Evolutionary conservation across 2,888 invertebrate species (phyloP).

Genomic region (Oligia latruncula): DNA sequence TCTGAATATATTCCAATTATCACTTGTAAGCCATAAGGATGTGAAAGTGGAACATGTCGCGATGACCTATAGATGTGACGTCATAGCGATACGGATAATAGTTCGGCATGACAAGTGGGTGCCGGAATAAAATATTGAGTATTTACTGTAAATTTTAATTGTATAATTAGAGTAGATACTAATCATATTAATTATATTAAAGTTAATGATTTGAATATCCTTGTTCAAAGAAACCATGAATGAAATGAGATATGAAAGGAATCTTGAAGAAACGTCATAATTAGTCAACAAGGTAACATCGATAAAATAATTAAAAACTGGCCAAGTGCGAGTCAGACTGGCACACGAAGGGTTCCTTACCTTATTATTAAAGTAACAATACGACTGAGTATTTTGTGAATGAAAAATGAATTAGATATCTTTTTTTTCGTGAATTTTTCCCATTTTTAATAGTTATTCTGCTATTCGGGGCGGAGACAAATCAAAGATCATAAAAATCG

Average conservation of each 20-base stretch:
- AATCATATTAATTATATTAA: neutral
- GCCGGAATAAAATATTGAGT: conserved; percentile 12
- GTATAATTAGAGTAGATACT: neutral
- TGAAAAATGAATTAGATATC: too few relatives aligned
- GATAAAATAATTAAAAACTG: neutral
- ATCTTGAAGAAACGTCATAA: too few relatives aligned
- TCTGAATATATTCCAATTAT: conserved; percentile 41
- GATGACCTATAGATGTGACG: conserved; percentile 51
- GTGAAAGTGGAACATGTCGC: conserved; percentile 51
- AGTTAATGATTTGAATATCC: neutral
- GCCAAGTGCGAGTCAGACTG: too few relatives aligned
- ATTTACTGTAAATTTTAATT: neutral
- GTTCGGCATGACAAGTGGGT: conserved; percentile 3
- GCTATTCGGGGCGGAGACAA: too few relatives aligned
- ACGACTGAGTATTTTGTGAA: too few relatives aligned
- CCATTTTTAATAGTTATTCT: too few relatives aligned
- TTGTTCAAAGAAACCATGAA: neutral
- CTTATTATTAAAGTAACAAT: too few relatives aligned
- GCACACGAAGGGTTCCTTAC: too few relatives aligned
- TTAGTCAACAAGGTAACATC: neutral
- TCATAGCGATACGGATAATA: conserved; percentile 31
- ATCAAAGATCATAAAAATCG: too few relatives aligned
- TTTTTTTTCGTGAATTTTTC: too few relatives aligned
- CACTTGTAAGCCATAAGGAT: conserved; percentile 43
- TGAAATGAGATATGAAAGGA: neutral